Evolutionary conservation across 30 jellyfish, hydroid and myxozoan genomes (phyloP), one percentile per base, ranked within the genome.

Genomic region (Aurelia coerulea): DNA sequence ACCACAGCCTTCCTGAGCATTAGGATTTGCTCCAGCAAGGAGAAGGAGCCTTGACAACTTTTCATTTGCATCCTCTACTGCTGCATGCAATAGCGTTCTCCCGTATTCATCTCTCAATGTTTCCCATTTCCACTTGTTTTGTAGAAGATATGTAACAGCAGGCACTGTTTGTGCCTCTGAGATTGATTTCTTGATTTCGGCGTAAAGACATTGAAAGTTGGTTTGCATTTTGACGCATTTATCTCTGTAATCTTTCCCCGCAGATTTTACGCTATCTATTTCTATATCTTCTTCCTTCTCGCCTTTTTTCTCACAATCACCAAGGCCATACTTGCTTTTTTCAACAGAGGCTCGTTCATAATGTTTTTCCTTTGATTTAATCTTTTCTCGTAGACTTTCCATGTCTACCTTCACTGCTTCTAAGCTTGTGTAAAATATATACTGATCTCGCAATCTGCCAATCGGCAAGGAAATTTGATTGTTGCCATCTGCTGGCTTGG

Each of bases 1-100:
- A 53, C 65, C 10, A 53, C 65, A 53, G 65, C 65, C 65, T 53
- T 53, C 15, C 15, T 53, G n/a, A 10, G 65, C 65, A 53, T 53
- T 53, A 53, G 15, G 65, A 53, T 53, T 53, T 53, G 65, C 65
- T 53, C 65, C 65, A 53, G 13, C 65, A n/a, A n/a, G n/a, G n/a
- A n/a, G n/a, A n/a, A n/a, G n/a, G n/a, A n/a, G n/a, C n/a, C n/a
- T n/a, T n/a, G n/a, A n/a, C n/a, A n/a, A n/a, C n/a, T n/a, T n/a
- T n/a, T n/a, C n/a, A n/a, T n/a, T n/a, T n/a, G n/a, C n/a, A n/a
- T n/a, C n/a, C 15, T 53, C 65, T 53, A 8, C 65, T 53, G 65
- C 65, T 53, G 65, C 65, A 53, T 53, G 65, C 65, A 53, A 53
- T 15, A 53, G 65, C 65, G 65, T 53, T 53, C 65, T 53, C 65